These are phyloP conservation scores for Brachypteracias leptosomus DNA, from an alignment of 2,113 vertebrate genomes.

Conservation along the genomic window DNA sequence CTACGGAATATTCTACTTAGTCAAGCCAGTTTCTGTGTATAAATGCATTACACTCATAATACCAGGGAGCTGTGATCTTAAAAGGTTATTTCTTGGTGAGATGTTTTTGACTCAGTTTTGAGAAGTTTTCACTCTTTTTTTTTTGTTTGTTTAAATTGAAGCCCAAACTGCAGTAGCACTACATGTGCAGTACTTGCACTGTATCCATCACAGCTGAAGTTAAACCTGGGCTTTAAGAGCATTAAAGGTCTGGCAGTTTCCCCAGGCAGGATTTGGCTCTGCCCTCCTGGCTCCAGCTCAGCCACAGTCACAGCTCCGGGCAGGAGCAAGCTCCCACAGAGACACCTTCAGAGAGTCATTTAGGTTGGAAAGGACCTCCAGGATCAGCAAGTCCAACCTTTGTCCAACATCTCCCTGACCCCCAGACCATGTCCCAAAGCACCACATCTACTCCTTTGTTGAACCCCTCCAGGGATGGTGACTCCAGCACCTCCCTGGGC, in stretches of 20 bases:
- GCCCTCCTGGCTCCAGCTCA: neutral
- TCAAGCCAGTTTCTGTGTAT: fast-evolving
- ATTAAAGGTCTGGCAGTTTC: too few relatives aligned
- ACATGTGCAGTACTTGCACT: fast-evolving
- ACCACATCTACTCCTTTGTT: too few relatives aligned
- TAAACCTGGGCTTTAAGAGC: neutral
- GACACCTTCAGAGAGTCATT: too few relatives aligned
- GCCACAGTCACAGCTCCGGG: neutral
- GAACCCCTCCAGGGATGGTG: too few relatives aligned
- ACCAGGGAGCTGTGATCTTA: fast-evolving
- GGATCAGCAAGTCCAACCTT: too few relatives aligned
- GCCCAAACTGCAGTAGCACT: too few relatives aligned
- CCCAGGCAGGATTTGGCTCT: neutral
- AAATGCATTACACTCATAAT: fast-evolving
- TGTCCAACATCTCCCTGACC: too few relatives aligned
- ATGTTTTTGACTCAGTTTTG: neutral
- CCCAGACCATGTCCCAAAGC: too few relatives aligned
- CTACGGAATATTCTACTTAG: fast-evolving
- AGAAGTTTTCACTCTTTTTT: neutral
- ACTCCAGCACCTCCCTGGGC: too few relatives aligned
- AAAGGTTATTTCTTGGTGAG: neutral
- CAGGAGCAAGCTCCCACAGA: neutral
- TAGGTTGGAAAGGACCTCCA: too few relatives aligned
- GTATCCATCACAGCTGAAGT: too few relatives aligned
- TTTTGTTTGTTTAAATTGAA: neutral